Evolutionary conservation across 2,888 invertebrate genomes (phyloP), one percentile per base, ranked within the genome.

Genomic region (Bimastos eiseni): DNA sequence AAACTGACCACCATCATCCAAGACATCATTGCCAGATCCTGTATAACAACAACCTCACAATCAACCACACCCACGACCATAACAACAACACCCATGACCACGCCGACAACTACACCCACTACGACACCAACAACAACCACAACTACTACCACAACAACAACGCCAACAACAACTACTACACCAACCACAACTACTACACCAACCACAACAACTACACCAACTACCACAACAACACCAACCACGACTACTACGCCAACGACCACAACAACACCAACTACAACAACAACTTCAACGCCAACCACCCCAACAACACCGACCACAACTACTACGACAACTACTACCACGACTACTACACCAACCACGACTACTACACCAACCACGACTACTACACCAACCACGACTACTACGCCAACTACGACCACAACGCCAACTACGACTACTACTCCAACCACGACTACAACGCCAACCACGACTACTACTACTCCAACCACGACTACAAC

Each of bases 91-190:
- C 89, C 90, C 0, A 88, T 88, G n/a, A 89, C 91, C 37, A 90
- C 91, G 44, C 89, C 90, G n/a, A 90, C 91, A 34, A 91, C 91
- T 38, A 84, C 91, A 24, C 24, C 89, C 5, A 90, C 91, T 44
- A 90, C 90, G 84, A 91, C 90, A 24, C 70, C 90, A 36, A 70
- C 91, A 44, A 91, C 89, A 4, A 91, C 90, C 13, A 86, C 91
- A 6, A 91, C 92, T 91, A 89, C 92, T 86, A 37, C 91, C 89
- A 88, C 92, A 33, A 89, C 91, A 83, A 91, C 92, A 55, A 91
- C 91, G 38, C 89, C 92, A 44, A 91, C 91, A 88, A 90, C 92
- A 37, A 91, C 92, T 88, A 91, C 91, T 83, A 90, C 92, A 86
- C 90, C 91, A 84, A 89, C 91, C 55, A 91, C 91, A 30, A 89